Evolutionary conservation across 2,113 vertebrate species (phyloP), one percentile per base, ranked within the genome.

Genomic region (Orcinus orca): DNA sequence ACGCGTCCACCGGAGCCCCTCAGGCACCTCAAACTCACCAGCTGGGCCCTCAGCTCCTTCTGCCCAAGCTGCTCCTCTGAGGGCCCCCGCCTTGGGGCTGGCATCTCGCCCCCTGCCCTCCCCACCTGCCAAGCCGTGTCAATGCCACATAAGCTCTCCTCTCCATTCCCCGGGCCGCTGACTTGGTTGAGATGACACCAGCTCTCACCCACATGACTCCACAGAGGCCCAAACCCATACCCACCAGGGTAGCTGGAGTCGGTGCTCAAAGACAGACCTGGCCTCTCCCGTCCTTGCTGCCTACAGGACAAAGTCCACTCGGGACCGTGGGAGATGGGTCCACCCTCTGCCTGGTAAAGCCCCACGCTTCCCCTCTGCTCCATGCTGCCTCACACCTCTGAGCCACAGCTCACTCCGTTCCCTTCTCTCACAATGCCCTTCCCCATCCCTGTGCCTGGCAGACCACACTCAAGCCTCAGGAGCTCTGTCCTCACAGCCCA

Each of bases 1-100:
- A 2, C 12, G 25, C 2, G 2, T 26, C n/a, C 20, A 41, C 17
- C 1, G 2, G 63, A 8, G 3, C 44, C 25, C 15, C 41, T 62
- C 11, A 7, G 29, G 60, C 9, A 13, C 67, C 50, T 41, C 53
- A n/a, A 13, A 71, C 25, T 8, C 12, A 18, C 55, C 50, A 58
- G 0, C 1, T 7, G 33, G 60, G 15, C 41, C n/a, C 33, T 63
- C 11, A 21, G 53, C 31, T 29, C 36, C 50, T 92, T 29, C n/a
- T 14, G 25, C 31, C 55, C 15, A 25, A 26, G 76, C 33, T 10
- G n/a, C 7, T 18, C 29, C 62, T 77, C 62, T 12, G 25, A 41
- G 80, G 55, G 8, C 12, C 11, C 33, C 50, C 31, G 21, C 53
- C 53, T 53, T 17, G 36, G 31, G 55, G 5, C 12, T 36, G 20